These are phyloP conservation scores for Halcyon chelicuti DNA, from an alignment of 2,797 vertebrate genomes.

Conservation along the genomic window DNA sequence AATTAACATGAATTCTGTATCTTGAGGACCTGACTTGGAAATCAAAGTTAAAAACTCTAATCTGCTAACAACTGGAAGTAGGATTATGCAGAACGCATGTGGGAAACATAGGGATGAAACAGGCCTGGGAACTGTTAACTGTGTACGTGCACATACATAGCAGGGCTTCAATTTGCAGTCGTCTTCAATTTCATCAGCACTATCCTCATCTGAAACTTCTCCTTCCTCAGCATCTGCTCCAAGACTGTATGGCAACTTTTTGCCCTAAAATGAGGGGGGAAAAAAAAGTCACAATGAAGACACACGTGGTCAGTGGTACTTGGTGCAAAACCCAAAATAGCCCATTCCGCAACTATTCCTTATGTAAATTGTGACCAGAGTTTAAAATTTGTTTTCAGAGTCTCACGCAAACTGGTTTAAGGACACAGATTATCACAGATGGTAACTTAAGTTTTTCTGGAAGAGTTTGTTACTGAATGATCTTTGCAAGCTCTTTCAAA, in stretches of 20 bases:
- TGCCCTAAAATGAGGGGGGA: conserved; percentile 81
- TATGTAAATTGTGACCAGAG: neutral
- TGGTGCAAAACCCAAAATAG: neutral
- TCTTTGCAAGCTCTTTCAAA: neutral
- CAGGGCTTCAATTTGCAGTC: conserved; percentile 95
- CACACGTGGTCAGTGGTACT: neutral
- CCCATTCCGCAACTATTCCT: neutral
- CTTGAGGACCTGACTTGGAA: neutral
- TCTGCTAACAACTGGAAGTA: neutral
- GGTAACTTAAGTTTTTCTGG: neutral
- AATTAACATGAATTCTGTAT: neutral
- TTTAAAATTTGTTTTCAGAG: neutral
- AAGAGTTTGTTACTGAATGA: neutral
- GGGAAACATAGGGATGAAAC: neutral
- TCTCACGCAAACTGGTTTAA: neutral
- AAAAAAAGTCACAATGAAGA: neutral
- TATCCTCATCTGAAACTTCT: conserved; percentile 97
- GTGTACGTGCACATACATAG: conserved; percentile 83
- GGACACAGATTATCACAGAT: neutral
- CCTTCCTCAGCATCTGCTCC: conserved; percentile 94
- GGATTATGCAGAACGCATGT: neutral
- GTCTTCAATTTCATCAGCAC: conserved; percentile 97
- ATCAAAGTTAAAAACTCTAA: neutral
- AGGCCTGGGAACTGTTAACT: neutral
- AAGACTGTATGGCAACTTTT: conserved; percentile 91